Base-by-base conservation (phyloP, 2,113 vertebrate genomes). In the Capreolus pygargus region DNA sequence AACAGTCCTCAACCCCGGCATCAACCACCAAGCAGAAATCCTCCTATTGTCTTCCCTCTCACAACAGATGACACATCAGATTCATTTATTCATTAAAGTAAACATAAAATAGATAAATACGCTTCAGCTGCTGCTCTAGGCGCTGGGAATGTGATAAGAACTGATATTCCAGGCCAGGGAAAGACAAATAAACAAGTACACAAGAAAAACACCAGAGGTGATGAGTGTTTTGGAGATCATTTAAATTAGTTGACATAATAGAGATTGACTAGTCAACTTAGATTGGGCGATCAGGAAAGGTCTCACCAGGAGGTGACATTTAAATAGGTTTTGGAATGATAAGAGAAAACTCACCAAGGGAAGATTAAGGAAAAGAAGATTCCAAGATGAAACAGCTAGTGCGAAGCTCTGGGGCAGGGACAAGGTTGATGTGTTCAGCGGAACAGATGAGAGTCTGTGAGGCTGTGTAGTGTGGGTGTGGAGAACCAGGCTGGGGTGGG, bases 401-500 rank as follows among this genome's bases (percentile, higher is more conserved):
- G 19, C 13, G 57, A 84, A 88, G 11, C 5, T 81, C 33, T 2
- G 1, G 43, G 28, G 6, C 21, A 50, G 19, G 21, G 64, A 30
- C 25, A 61, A 33, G 30, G 25, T 79, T 60, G 16, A 47, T 36
- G 17, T 25, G 4, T 39, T 81, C 23, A 36, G 0, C 0, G 19
- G 17, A 17, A 23, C 5, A 30, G 74, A 54, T 17, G 6, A 33
- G 21, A 87, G 55, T 23, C 58, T 19, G 11, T 0, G 17, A 61
- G n/a, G 19, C 33, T 36, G 21, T 4, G 30, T 19, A 19, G 2
- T 0, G 13, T 6, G 25, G 70, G 17, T 28, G 8, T 4, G 70
- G 12, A 50, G 3, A 28, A 4, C 3, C 1, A 9, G 2, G 13
- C 7, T 76, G 23, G 70, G 70, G 23, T 76, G 1, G 23, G 45